A percentile compares a stretch with the other conserved stretches of the same genome.
Evolutionary conservation across 2,888 invertebrate genomes (phyloP).

Genomic region (Emesis furor): DNA sequence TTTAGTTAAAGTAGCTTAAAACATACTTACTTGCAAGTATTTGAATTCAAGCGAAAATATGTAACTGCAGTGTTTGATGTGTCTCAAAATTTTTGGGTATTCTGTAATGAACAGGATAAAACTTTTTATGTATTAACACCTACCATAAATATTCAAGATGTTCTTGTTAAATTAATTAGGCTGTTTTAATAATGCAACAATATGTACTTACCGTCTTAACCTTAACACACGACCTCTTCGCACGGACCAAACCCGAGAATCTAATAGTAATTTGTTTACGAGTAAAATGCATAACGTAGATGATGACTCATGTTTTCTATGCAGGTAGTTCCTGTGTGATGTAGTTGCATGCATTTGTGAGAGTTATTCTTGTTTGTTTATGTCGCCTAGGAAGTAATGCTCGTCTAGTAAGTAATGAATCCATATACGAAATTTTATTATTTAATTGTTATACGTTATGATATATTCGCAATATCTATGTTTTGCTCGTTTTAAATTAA

Average conservation of each 20-base stretch:
- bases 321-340: too few species aligned
- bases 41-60: too few species aligned
- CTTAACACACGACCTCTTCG: background rate
- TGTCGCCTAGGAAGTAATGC: slow-evolving; percentile 1
- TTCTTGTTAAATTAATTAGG: slow-evolving; percentile 7
- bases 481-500: slow-evolving; percentile 9
- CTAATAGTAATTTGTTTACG: background rate
- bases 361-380: slow-evolving; percentile 8
- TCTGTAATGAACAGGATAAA: background rate
- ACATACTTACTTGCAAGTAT: slow-evolving; percentile 3
- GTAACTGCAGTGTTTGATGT: background rate
- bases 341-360: background rate
- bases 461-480: slow-evolving; percentile 6
- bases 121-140: background rate
- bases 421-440: background rate
- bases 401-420: slow-evolving; percentile 4
- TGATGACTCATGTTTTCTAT: background rate
- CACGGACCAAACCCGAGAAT: slow-evolving; percentile 9
- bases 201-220: slow-evolving; percentile 8
- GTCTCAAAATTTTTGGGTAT: background rate
- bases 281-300: slow-evolving; percentile 14
- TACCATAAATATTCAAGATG: slow-evolving; percentile 3
- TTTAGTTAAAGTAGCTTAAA: background rate
- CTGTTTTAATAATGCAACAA: slow-evolving; percentile 9
- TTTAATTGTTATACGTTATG: slow-evolving; percentile 8